These are phyloP conservation scores for Eurypyga helias DNA, from an alignment of 2,113 vertebrate genomes.

Conservation along the genomic window DNA sequence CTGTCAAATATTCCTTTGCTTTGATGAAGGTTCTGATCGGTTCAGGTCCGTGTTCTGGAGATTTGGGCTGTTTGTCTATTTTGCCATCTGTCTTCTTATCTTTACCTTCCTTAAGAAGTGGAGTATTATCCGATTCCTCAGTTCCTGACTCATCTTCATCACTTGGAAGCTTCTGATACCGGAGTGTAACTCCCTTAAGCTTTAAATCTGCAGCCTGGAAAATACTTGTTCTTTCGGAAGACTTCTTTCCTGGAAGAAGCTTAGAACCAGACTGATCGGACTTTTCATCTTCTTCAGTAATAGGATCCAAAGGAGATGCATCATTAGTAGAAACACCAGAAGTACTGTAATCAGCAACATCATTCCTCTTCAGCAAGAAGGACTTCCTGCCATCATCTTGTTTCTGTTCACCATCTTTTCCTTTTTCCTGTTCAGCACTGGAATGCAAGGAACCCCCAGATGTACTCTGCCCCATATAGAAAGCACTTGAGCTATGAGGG, in stretches of 20 bases:
- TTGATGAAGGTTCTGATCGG: conserved; percentile 80
- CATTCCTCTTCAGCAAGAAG: conserved; percentile 86
- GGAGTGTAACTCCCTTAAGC: conserved; percentile 83
- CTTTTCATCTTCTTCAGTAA: conserved; percentile 97
- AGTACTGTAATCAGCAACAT: conserved; percentile 83
- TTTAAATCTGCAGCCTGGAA: conserved; percentile 92
- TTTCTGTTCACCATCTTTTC: conserved; percentile 85
- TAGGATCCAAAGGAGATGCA: conserved; percentile 89
- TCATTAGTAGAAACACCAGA: conserved; percentile 83
- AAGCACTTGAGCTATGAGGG: conserved; percentile 80
- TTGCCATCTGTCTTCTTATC: conserved; percentile 77
- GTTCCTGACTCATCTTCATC: conserved; percentile 93
- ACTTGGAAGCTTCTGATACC: conserved; percentile 90
- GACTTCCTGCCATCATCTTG: conserved; percentile 85
- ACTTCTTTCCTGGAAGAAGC: conserved; percentile 82
- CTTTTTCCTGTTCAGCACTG: conserved; percentile 83
- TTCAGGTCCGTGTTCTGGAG: conserved; percentile 75
- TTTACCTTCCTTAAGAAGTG: conserved; percentile 86
- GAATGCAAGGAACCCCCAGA: conserved; percentile 80
- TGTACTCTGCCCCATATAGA: conserved; percentile 79
- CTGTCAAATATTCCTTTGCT: conserved; percentile 84
- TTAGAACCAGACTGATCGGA: conserved; percentile 86
- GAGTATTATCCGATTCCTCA: conserved; percentile 91
- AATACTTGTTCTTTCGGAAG: conserved; percentile 83
- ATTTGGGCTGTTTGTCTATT: conserved; percentile 70